Evolutionary conservation across 2,113 vertebrate genomes (phyloP).

Genomic region (Apistogramma diplotaenia): DNA sequence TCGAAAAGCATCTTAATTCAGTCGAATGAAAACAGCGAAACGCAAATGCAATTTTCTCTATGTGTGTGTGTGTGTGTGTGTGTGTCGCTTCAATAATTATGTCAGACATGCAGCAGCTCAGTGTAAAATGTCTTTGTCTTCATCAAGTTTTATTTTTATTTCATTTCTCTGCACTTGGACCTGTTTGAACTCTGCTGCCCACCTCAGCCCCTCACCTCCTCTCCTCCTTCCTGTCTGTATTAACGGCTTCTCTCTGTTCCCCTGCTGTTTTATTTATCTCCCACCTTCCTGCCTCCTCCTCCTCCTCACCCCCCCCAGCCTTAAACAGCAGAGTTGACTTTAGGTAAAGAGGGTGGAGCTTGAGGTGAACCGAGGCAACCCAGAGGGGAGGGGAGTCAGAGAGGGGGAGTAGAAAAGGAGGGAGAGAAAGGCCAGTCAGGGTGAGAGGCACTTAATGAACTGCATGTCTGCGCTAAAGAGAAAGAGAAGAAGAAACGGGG

Average conservation of each 20-base stretch:
- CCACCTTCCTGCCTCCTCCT: background rate
- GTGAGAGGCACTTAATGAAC: slow-evolving; percentile 54
- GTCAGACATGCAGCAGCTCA: slow-evolving; percentile 14
- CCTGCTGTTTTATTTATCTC: background rate
- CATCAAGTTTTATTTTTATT: slow-evolving; percentile 2
- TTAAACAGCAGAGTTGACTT: slow-evolving; percentile 26
- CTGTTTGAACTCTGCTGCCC: slow-evolving; percentile 46
- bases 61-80: too few species aligned
- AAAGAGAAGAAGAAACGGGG: background rate
- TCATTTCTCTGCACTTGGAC: slow-evolving; percentile 35
- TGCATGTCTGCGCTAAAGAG: slow-evolving; percentile 5
- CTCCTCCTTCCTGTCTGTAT: background rate
- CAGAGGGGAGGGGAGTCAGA: background rate
- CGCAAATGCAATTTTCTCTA: background rate
- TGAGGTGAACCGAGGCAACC: slow-evolving; percentile 43
- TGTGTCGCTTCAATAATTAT: background rate
- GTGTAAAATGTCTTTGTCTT: slow-evolving; percentile 33
- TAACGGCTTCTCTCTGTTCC: background rate
- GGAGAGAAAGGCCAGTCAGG: slow-evolving; percentile 18
- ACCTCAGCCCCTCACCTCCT: slow-evolving; percentile 1
- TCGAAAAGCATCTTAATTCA: background rate
- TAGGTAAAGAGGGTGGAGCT: slow-evolving; percentile 29
- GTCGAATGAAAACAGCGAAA: background rate
- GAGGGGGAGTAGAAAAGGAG: background rate
- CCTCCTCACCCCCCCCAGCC: background rate